These are phyloP conservation scores for Meganola albula DNA, from an alignment of 2,888 invertebrate species.

Conservation along the genomic window DNA sequence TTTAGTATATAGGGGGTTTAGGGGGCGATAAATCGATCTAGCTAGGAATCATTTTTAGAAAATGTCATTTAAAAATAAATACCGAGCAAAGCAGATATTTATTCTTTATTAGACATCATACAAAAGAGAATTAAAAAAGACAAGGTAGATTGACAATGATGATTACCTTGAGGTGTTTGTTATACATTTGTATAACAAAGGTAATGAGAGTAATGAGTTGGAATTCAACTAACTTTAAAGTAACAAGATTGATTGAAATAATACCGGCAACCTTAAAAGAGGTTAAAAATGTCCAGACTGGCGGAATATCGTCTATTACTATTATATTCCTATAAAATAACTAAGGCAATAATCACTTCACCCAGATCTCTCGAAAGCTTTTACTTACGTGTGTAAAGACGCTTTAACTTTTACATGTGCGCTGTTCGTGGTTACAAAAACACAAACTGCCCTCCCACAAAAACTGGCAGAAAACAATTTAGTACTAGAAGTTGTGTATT, in stretches of 20 bases:
- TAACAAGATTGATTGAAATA: background rate
- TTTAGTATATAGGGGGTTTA: background rate
- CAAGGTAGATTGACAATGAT: background rate
- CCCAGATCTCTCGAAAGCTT: no score
- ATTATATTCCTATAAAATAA: no score
- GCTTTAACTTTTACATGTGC: no score
- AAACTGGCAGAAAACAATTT: no score
- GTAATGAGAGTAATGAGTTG: background rate
- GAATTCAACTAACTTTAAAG: background rate
- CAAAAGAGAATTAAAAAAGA: background rate
- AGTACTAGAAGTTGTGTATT: no score
- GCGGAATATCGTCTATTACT: constrained; percentile 46
- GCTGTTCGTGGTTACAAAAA: no score
- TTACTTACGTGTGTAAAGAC: no score
- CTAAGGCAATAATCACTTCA: no score
- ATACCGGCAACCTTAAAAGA: constrained; percentile 37
- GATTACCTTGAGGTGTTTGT: background rate
- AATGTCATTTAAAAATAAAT: background rate
- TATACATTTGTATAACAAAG: background rate
- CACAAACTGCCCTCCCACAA: no score
- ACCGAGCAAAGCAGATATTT: background rate
- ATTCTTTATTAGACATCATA: no score
- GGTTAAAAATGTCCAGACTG: constrained; percentile 33
- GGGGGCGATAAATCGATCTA: no score
- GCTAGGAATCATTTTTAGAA: no score